Evolutionary conservation across 2,888 invertebrate species (phyloP), one percentile per base, ranked within the genome.

Genomic region (Epinotia ramella): DNA sequence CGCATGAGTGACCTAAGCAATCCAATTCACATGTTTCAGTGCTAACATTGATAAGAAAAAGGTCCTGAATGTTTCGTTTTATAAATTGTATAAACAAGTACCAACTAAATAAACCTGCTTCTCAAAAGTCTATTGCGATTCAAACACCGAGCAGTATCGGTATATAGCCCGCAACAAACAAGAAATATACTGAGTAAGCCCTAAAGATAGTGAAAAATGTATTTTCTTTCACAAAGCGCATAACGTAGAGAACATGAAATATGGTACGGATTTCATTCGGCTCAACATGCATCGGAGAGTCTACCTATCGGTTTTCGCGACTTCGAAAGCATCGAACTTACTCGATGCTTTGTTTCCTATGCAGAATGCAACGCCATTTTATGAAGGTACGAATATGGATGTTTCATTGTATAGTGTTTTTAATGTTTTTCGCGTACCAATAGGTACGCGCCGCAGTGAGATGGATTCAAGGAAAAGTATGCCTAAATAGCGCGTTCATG

Each of bases 201-300:
- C 84, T 88, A 87, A 89, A 91, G 91, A 91, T 91, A 91, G 92
- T 91, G 91, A 92, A 91, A 93, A 93, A 94, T 93, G 91, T 91
- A 92, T 92, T 93, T 92, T 92, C 93, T 93, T 92, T 91, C 89
- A 91, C 92, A 93, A 91, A 92, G 91, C 92, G 91, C 91, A 92
- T 91, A 93, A 89, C 91, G 90, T 87, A 85, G 88, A 88, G 87
- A 90, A 91, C 92, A 91, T 94, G 93, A 94, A 92, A 93, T 93
- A 94, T 92, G 89, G 91, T 89, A 83, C 86, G 93, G 92, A 92
- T 93, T 93, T 87, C 84, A 88, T 86, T 88, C 86, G 91, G 92
- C 89, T 92, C 91, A 89, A 88, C 89, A 88, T 91, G 91, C 89
- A 88, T 88, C 86, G 83, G 86, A 86, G 87, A 88, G 84, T 86